Conservation (phyloP, 1,140 invertebrate species). For the Aphaenogaster floridana region DNA sequence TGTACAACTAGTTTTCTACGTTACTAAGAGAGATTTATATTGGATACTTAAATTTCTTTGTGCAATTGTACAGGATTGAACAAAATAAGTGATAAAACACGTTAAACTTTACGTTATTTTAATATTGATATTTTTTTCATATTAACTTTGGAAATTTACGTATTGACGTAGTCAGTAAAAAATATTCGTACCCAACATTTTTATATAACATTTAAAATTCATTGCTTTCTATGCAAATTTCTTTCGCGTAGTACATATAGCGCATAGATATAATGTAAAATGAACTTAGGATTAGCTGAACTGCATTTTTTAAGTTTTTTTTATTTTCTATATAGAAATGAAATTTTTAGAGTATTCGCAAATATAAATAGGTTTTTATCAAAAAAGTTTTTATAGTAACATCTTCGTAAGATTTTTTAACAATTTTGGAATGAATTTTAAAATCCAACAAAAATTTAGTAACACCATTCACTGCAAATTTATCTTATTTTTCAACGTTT, state of each 20-base stretch:
- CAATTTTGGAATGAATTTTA: conserved; percentile 4
- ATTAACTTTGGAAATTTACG: background rate
- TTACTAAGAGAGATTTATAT: background rate
- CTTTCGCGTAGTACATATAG: too few relatives aligned
- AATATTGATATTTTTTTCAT: background rate
- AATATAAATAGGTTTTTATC: background rate
- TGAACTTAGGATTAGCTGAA: background rate
- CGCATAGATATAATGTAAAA: background rate
- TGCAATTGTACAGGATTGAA: background rate
- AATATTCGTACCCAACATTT: background rate
- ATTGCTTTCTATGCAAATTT: background rate
- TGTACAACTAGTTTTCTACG: background rate
- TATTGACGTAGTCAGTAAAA: background rate
- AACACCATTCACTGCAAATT: background rate
- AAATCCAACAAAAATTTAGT: background rate
- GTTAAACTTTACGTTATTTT: background rate
- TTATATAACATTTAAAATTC: background rate
- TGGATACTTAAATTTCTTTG: background rate
- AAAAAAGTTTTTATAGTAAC: background rate
- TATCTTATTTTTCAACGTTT: background rate
- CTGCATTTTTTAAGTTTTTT: background rate
- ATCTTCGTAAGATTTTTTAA: conserved; percentile 18
- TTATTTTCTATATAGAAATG: background rate
- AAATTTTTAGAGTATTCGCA: background rate
- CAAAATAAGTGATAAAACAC: background rate